phyloP scores from a whole-genome alignment of 1,140 invertebrate species.

The Samia ricini region DNA sequence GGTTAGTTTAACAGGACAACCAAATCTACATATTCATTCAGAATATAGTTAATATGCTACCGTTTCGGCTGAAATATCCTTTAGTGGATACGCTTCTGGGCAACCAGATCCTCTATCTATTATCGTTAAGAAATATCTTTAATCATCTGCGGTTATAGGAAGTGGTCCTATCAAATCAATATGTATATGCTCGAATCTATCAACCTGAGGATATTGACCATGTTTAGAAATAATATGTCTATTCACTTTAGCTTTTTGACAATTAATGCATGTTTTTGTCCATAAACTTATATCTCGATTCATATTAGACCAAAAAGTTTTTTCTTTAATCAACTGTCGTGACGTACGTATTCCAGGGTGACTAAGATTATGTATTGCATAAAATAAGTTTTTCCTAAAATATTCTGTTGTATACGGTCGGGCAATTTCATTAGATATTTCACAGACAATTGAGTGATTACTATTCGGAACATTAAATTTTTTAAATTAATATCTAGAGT shows the following conservation, averaged over 20 bases:
- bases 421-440: too few species aligned
- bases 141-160: not conserved
- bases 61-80: not conserved
- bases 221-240: not conserved
- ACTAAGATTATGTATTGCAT: not conserved
- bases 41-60: not conserved
- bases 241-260: not conserved
- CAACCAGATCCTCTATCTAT: not conserved
- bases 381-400: not conserved
- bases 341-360: not conserved
- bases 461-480: too few species aligned
- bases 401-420: not conserved
- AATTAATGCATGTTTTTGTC: not conserved
- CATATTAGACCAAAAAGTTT: not conserved
- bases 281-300: not conserved
- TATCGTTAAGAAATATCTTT: constrained; percentile 2
- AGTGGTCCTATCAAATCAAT: not conserved
- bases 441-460: too few species aligned
- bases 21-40: constrained; percentile 2
- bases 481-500: too few species aligned
- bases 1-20: not conserved
- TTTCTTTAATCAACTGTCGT: constrained; percentile 7
- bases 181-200: constrained; percentile 2
- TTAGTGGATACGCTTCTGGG: not conserved
- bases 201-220: not conserved